Percentiles rank a stretch among this genome's conserved stretches.
phyloP scores from a whole-genome alignment of 2,888 invertebrate genomes.

The Hyposoter didymator region DNA sequence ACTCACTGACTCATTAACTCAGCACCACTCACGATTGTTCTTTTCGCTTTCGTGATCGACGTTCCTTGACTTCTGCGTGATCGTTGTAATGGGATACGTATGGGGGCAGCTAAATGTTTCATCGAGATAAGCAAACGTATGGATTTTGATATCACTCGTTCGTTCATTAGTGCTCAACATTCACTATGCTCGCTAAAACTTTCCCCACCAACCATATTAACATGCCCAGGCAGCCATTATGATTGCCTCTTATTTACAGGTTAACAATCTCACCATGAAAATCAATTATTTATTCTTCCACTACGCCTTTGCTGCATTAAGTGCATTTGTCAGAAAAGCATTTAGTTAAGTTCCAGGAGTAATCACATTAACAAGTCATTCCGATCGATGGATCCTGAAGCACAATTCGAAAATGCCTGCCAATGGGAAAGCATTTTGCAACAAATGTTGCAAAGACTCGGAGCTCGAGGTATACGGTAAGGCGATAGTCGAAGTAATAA shows the following conservation, averaged over 20 bases:
- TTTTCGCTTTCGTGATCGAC: no score
- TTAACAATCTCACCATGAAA: no score
- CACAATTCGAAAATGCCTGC: background rate
- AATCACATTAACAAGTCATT: background rate
- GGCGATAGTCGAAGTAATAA: conserved; percentile 11
- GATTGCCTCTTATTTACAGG: background rate
- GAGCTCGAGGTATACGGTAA: background rate
- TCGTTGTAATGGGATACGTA: background rate
- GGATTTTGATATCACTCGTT: background rate
- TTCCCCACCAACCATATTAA: background rate
- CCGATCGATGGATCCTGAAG: background rate
- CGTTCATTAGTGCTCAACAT: background rate
- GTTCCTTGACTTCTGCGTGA: background rate
- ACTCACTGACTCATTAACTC: background rate
- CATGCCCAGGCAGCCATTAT: background rate
- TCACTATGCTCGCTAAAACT: background rate
- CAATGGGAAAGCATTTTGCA: background rate
- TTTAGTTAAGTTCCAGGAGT: background rate
- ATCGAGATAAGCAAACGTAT: background rate
- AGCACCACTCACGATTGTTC: background rate
- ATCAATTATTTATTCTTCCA: background rate
- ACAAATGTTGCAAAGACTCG: background rate
- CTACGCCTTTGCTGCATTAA: no score
- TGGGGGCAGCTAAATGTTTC: background rate
- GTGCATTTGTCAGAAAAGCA: no score